phyloP scores from a whole-genome alignment of 2,113 vertebrate species.

The Vanacampus margaritifer region DNA sequence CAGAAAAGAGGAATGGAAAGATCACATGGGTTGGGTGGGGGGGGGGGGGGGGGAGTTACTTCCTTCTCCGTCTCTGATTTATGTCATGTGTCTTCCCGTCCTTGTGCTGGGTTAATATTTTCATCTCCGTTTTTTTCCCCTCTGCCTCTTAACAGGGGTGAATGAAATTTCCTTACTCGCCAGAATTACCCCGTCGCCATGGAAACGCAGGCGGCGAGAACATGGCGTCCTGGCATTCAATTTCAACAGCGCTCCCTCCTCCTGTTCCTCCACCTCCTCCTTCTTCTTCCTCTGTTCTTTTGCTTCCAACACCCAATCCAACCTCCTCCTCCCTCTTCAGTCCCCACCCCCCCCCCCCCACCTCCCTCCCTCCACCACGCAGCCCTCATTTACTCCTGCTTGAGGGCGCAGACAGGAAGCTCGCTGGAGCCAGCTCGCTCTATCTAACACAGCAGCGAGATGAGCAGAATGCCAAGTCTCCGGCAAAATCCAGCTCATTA shows the following conservation, averaged over 20 bases:
- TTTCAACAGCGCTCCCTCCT: conserved; percentile 60
- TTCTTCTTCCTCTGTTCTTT: conserved; percentile 59
- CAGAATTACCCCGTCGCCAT: conserved; percentile 78
- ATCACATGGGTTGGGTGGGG: neutral
- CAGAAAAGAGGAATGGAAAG: conserved; percentile 31
- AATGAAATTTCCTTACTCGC: conserved; percentile 81
- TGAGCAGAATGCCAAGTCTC: conserved; percentile 74
- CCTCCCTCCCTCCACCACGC: conserved; percentile 22
- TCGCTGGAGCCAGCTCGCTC: conserved; percentile 68
- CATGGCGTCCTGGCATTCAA: conserved; percentile 76
- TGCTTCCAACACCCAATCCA: conserved; percentile 51
- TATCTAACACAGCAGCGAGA: conserved; percentile 59
- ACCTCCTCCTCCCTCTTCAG: neutral
- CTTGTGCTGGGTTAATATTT: conserved; percentile 64
- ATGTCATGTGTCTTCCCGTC: conserved; percentile 20
- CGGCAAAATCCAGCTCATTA: conserved; percentile 72
- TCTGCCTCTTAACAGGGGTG: conserved; percentile 60
- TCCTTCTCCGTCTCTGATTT: neutral
- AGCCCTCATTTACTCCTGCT: conserved; percentile 69
- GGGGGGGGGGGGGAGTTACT: no score
- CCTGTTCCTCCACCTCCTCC: conserved; percentile 29
- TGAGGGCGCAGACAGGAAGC: conserved; percentile 76
- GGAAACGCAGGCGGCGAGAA: conserved; percentile 77
- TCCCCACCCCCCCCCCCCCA: neutral
- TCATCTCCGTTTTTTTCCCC: conserved; percentile 47